Percentiles rank a stretch among this genome's conserved stretches.
Evolutionary conservation across 92 coral and sea anemone genomes (phyloP).

Genomic region (Galaxea fascicularis): DNA sequence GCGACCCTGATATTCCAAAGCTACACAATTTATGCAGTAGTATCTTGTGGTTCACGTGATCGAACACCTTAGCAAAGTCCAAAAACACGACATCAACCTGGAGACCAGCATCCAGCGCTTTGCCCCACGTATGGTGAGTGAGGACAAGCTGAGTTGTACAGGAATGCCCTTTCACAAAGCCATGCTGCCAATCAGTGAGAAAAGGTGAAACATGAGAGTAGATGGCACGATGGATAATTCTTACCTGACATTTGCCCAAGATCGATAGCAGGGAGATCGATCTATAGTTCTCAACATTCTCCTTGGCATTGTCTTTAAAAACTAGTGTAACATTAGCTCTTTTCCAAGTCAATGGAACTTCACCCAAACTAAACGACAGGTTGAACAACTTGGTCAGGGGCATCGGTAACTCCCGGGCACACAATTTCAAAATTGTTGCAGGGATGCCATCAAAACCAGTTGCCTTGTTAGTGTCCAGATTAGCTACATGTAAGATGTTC

Average conservation of each 20-base stretch:
- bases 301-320: conserved; percentile 3
- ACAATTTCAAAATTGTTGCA: no score
- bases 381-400: no score
- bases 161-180: conserved; percentile 14
- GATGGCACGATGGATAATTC: conserved; percentile 20
- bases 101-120: conserved; percentile 27
- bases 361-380: no score
- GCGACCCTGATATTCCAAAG: no score
- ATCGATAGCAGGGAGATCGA: conserved; percentile 2
- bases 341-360: no score
- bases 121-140: conserved; percentile 1
- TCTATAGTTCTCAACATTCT: conserved; percentile 2
- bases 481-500: no score
- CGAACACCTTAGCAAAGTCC: no score
- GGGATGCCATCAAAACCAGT: no score
- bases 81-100: conserved; percentile 31
- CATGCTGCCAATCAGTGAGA: conserved; percentile 23
- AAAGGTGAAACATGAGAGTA: conserved; percentile 29
- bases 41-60: conserved; percentile 1
- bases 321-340: not conserved
- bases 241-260: conserved; percentile 6
- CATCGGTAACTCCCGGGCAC: no score
- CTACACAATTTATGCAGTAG: conserved; percentile 7
- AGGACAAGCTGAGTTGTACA: no score
- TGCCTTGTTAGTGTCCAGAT: no score